Evolutionary conservation across 2,113 vertebrate species (phyloP).

Genomic region (Amazona guildingii): DNA sequence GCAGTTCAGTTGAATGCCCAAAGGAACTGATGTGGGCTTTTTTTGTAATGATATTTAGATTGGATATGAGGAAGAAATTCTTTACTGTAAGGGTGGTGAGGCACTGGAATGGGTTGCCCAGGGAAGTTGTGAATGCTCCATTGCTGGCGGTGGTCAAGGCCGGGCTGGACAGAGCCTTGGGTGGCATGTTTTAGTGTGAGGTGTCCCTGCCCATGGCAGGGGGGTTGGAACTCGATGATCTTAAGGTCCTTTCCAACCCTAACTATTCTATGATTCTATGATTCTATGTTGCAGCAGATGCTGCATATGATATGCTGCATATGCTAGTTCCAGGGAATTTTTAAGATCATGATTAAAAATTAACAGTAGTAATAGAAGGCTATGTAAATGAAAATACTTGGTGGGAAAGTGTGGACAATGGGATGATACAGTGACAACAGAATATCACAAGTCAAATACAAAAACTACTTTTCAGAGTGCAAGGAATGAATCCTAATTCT

Average conservation of each 20-base stretch:
- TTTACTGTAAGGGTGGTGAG: too few relatives aligned
- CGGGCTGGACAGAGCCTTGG: too few relatives aligned
- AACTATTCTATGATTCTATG: neutral
- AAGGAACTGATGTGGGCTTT: constrained; percentile 18
- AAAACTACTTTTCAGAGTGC: constrained; percentile 2
- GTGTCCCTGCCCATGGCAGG: too few relatives aligned
- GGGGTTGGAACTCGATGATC: too few relatives aligned
- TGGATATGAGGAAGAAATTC: too few relatives aligned
- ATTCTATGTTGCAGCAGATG: neutral
- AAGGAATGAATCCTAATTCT: neutral
- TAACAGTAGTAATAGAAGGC: neutral
- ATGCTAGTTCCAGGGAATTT: constrained; percentile 54
- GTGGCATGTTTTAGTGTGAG: too few relatives aligned
- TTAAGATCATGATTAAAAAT: constrained; percentile 40
- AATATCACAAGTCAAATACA: neutral
- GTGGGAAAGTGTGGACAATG: neutral
- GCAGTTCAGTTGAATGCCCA: constrained; percentile 45
- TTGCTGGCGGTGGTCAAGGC: too few relatives aligned
- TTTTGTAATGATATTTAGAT: neutral
- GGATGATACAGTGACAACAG: neutral
- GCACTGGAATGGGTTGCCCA: too few relatives aligned
- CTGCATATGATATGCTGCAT: constrained; percentile 27
- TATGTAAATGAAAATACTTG: neutral
- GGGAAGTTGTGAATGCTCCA: too few relatives aligned
- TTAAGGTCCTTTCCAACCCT: too few relatives aligned